Evolutionary conservation across 1,140 invertebrate species (phyloP).

Genomic region (Coelopa frigida): DNA sequence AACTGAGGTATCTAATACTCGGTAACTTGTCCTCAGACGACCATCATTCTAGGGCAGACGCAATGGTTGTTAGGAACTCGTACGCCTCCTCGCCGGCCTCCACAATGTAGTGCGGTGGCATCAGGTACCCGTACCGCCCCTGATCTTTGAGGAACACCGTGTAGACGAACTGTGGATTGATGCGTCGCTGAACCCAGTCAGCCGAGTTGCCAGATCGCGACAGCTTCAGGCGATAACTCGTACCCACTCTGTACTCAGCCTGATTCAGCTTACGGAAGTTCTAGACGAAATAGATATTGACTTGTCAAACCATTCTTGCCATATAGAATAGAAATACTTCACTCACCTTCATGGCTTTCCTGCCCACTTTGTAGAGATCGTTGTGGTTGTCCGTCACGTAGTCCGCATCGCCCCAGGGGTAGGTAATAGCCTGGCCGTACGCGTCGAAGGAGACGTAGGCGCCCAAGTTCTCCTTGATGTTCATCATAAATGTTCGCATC

Average conservation of each 20-base stretch:
- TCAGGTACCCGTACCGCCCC: slow-evolving; percentile 67
- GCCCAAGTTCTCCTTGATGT: slow-evolving; percentile 28
- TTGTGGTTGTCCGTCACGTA: slow-evolving; percentile 31
- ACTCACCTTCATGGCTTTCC: slow-evolving; percentile 21
- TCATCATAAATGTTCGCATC: slow-evolving; percentile 55
- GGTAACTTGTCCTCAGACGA: no score
- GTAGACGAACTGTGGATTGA: slow-evolving; percentile 63
- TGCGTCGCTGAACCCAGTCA: slow-evolving; percentile 63
- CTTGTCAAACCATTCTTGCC: background rate
- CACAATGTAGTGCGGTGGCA: slow-evolving; percentile 67
- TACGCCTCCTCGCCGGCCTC: slow-evolving; percentile 73
- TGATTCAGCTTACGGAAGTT: slow-evolving; percentile 32
- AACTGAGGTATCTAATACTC: no score
- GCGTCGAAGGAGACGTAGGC: slow-evolving; percentile 69
- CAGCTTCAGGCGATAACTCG: slow-evolving; percentile 34
- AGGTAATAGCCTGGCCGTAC: slow-evolving; percentile 62
- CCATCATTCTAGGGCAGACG: slow-evolving; percentile 31
- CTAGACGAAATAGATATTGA: slow-evolving; percentile 5
- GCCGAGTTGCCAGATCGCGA: slow-evolving; percentile 51
- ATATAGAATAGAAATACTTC: background rate
- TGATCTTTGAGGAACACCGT: slow-evolving; percentile 74
- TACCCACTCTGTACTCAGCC: slow-evolving; percentile 36
- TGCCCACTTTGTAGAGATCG: slow-evolving; percentile 22
- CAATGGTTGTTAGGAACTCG: slow-evolving; percentile 64
- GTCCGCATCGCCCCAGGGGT: slow-evolving; percentile 41